Evolutionary conservation across 2,113 vertebrate species (phyloP).

Genomic region (Poecilia latipinna): DNA sequence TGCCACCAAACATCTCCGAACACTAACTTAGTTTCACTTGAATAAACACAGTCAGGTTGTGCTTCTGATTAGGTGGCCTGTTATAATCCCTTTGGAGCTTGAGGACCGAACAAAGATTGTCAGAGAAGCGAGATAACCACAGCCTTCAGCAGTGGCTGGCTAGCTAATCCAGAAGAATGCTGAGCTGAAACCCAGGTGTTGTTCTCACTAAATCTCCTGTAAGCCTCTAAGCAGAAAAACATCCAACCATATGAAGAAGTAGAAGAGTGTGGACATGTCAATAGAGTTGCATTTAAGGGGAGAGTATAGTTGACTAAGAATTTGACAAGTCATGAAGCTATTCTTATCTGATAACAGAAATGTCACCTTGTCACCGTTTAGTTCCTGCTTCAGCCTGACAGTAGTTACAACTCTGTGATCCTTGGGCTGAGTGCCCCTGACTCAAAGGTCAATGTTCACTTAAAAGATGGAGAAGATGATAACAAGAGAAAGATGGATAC

Average conservation of each 20-base stretch:
- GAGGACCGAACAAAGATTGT: constrained; percentile 12
- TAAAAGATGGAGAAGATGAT: background rate
- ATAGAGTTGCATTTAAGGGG: constrained; percentile 9
- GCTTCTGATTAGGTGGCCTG: constrained; percentile 11
- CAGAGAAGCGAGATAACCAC: constrained; percentile 25
- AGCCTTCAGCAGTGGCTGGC: constrained; percentile 20
- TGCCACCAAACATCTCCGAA: constrained; percentile 4
- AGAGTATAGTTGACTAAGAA: background rate
- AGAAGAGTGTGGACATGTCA: constrained; percentile 2
- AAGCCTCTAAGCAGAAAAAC: constrained; percentile 41
- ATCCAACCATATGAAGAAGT: constrained; percentile 8
- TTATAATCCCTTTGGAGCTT: constrained; percentile 33
- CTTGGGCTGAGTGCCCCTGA: background rate
- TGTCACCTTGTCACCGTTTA: background rate
- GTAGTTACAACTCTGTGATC: background rate
- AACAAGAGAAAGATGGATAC: too few species aligned
- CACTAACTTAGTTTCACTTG: constrained; percentile 3
- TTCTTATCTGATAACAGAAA: background rate
- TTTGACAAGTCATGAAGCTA: background rate
- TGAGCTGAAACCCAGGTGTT: constrained; percentile 36
- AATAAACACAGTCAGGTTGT: constrained; percentile 9
- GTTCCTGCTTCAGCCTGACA: background rate
- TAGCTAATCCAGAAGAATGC: constrained; percentile 45
- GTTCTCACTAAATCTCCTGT: constrained; percentile 32
- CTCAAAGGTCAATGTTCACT: background rate